Evolutionary conservation across 2,888 invertebrate genomes (phyloP).

Genomic region (Tipula vernalis): DNA sequence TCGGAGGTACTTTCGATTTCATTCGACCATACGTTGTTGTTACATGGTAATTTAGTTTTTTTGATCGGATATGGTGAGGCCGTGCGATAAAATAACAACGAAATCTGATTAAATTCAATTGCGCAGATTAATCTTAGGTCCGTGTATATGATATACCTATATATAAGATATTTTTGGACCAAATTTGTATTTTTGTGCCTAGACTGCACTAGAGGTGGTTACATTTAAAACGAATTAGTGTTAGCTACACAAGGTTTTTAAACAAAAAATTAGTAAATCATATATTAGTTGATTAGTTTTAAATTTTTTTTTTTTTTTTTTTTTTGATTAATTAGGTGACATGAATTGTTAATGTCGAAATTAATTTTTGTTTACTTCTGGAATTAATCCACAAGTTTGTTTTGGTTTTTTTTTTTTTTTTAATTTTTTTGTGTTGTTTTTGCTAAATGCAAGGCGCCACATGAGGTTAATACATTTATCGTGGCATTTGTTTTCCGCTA

Average conservation of each 20-base stretch:
- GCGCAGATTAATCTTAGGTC: neutral
- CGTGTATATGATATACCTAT: neutral
- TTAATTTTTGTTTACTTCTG: neutral
- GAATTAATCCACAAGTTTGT: neutral
- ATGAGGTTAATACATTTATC: neutral
- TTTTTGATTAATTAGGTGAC: neutral
- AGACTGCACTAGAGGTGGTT: neutral
- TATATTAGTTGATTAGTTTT: neutral
- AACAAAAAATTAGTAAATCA: neutral
- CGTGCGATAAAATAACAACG: neutral
- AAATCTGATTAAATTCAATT: neutral
- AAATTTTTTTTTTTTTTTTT: neutral
- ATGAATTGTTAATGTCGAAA: neutral
- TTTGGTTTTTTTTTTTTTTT: neutral
- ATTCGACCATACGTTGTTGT: neutral
- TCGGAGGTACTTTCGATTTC: neutral
- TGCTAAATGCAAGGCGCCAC: neutral
- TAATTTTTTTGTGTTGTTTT: no score
- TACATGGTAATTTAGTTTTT: neutral
- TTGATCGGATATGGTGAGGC: neutral
- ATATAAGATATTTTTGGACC: neutral
- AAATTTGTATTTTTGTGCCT: neutral
- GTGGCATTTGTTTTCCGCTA: neutral
- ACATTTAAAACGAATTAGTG: neutral
- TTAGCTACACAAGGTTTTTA: neutral